Conservation (phyloP, 2,113 vertebrate species). For the Callocephalon fimbriatum region DNA sequence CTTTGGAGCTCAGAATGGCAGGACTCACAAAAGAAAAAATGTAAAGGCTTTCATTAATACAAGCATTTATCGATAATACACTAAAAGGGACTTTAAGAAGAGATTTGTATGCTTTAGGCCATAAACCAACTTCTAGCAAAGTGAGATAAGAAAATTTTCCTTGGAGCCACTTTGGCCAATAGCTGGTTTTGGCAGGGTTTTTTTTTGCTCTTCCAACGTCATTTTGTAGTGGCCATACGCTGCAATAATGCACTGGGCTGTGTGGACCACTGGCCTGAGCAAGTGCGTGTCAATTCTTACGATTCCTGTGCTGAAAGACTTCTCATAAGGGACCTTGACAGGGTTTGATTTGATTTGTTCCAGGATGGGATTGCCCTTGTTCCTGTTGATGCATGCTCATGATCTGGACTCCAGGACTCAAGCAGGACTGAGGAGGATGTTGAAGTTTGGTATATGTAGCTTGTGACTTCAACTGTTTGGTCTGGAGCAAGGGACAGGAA, state of each 20-base stretch:
- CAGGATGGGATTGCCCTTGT: neutral
- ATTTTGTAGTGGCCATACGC: neutral
- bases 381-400: neutral
- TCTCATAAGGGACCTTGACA: neutral
- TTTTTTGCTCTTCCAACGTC: neutral
- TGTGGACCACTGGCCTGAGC: neutral
- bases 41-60: neutral
- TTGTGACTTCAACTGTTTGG: neutral
- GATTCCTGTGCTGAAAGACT: neutral
- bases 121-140: neutral
- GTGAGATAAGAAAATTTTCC: neutral
- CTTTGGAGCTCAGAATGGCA: neutral
- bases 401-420: neutral
- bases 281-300: neutral
- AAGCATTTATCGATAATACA: neutral
- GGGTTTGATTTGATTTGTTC: neutral
- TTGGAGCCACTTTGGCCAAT: neutral
- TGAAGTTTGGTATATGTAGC: neutral
- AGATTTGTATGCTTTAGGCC: neutral
- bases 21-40: neutral
- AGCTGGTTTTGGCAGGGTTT: neutral
- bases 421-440: neutral
- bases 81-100: neutral
- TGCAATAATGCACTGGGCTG: neutral
- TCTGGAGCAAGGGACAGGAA: neutral